phyloP scores from a whole-genome alignment of 1,140 invertebrate genomes.

The Elysia chlorotica region DNA sequence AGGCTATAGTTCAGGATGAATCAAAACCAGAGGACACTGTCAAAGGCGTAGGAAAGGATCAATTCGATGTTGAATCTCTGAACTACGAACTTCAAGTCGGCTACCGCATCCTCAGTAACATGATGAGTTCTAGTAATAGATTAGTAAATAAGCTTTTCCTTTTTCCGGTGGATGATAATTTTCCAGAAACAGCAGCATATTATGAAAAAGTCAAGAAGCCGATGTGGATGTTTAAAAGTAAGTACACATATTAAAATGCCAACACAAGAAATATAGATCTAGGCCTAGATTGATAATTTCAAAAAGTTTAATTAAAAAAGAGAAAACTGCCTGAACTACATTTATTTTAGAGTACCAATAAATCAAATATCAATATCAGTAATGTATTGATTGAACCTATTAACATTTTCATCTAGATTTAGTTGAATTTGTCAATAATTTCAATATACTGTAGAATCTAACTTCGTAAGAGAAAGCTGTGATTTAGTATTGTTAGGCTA shows the following conservation, averaged over 20 bases:
- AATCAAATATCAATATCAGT: neutral
- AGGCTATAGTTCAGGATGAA: neutral
- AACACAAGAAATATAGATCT: neutral
- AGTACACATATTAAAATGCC: conserved; percentile 33
- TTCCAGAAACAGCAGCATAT: conserved; percentile 59
- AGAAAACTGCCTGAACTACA: neutral
- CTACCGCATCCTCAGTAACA: conserved; percentile 54
- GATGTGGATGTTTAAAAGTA: conserved; percentile 64
- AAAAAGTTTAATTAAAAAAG: neutral
- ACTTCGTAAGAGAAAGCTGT: too few relatives aligned
- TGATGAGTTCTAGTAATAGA: conserved; percentile 58
- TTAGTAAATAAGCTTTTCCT: conserved; percentile 59
- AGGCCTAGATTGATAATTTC: neutral
- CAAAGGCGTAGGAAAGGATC: neutral
- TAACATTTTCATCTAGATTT: neutral
- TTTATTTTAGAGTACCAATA: neutral
- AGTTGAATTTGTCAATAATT: too few relatives aligned
- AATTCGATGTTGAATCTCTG: conserved; percentile 27
- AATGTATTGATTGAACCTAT: neutral
- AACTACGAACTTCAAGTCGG: conserved; percentile 50
- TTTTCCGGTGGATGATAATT: conserved; percentile 49
- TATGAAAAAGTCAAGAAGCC: conserved; percentile 60
- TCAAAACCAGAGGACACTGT: neutral
- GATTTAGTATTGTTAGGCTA: too few relatives aligned
- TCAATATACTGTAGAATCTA: too few relatives aligned